Evolutionary conservation across 2,888 invertebrate species (phyloP).

Genomic region (Pseudococcus jackbeardsleyi): DNA sequence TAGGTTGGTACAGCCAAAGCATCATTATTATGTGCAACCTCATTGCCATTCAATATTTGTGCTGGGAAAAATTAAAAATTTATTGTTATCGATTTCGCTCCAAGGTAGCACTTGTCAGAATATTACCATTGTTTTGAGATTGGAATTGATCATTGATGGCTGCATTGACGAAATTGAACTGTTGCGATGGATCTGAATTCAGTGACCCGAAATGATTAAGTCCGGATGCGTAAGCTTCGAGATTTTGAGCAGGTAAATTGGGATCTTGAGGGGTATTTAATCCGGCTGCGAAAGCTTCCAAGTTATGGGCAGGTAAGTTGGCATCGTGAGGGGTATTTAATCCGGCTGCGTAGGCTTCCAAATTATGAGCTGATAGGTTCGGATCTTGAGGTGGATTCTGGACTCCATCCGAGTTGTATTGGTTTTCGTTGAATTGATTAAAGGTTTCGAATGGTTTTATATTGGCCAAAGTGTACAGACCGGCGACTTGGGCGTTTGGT

Average conservation of each 20-base stretch:
- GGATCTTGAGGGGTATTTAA: neutral
- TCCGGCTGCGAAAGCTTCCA: constrained; percentile 6
- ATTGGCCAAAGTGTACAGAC: neutral
- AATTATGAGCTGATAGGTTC: neutral
- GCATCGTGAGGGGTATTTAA: neutral
- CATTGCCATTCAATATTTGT: neutral
- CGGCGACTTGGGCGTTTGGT: neutral
- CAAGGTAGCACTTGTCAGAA: neutral
- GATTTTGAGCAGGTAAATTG: neutral
- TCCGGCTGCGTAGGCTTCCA: constrained; percentile 18
- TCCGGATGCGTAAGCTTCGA: constrained; percentile 24
- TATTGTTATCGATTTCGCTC: neutral
- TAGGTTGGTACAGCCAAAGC: constrained; percentile 27
- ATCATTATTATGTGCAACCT: constrained; percentile 27
- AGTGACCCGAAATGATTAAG: neutral
- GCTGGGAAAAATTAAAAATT: neutral
- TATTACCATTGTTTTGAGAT: constrained; percentile 10
- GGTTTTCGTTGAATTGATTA: constrained; percentile 36
- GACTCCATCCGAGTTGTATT: neutral
- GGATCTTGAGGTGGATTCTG: neutral
- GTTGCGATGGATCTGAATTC: neutral
- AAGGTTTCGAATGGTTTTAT: constrained; percentile 10
- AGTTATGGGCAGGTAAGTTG: neutral
- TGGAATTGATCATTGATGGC: constrained; percentile 26
- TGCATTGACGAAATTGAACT: neutral